Evolutionary conservation across 2,113 vertebrate species (phyloP).

Genomic region (Rissa tridactyla): DNA sequence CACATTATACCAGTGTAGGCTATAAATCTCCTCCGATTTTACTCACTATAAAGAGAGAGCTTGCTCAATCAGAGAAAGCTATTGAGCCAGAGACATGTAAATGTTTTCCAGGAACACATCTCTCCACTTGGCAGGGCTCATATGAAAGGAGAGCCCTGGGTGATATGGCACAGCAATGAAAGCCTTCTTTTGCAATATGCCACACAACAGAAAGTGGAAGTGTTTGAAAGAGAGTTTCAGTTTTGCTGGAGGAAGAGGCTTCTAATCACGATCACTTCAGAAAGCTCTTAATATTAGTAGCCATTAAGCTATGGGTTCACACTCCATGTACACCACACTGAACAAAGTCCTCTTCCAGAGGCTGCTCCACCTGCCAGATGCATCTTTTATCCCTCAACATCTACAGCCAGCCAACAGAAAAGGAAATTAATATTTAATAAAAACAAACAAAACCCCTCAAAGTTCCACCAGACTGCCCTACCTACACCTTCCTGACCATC

Average conservation of each 20-base stretch:
- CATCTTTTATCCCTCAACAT: background rate
- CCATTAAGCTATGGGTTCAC: rapidly evolving
- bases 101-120: background rate
- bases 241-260: background rate
- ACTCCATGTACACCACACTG: too few relatives aligned
- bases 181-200: background rate
- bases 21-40: background rate
- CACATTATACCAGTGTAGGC: background rate
- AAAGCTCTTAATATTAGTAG: background rate
- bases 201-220: background rate
- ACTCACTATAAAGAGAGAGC: background rate
- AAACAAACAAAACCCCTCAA: background rate
- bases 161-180: background rate
- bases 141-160: background rate
- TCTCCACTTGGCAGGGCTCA: background rate
- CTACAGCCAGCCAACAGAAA: background rate
- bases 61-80: background rate
- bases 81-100: background rate
- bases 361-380: background rate
- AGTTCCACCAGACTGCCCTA: background rate
- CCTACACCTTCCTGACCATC: background rate
- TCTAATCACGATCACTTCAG: background rate
- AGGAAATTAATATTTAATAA: background rate
- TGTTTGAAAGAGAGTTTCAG: background rate
- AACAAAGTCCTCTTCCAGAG: background rate